Percentiles rank a stretch among this genome's conserved stretches.
phyloP scores from a whole-genome alignment of 2,797 vertebrate species.

The Enteromius afrohamiltoni region DNA sequence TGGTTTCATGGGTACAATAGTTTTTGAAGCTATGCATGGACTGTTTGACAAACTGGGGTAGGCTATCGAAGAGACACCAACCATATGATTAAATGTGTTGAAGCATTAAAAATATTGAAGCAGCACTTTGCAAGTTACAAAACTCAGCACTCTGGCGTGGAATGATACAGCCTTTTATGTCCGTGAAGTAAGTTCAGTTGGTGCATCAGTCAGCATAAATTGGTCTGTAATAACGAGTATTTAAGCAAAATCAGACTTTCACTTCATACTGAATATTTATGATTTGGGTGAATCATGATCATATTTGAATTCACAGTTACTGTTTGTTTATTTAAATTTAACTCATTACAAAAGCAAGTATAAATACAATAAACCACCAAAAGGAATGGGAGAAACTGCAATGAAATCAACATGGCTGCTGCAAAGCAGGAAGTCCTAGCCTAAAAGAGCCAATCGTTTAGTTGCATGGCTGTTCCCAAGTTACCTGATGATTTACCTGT shows the following conservation, averaged over 20 bases:
- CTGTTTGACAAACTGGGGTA: conserved; percentile 35
- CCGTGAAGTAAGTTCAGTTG: conserved; percentile 32
- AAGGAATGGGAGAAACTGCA: neutral
- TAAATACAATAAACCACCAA: neutral
- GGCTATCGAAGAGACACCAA: conserved; percentile 35
- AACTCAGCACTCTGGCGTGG: conserved; percentile 48
- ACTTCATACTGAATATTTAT: conserved; percentile 53
- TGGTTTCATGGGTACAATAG: neutral
- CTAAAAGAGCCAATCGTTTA: neutral
- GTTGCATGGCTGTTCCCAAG: neutral
- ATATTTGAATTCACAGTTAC: conserved; percentile 15
- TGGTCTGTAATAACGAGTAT: conserved; percentile 22
- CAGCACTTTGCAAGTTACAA: conserved; percentile 50
- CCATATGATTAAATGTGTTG: conserved; percentile 61
- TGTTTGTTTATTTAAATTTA: neutral
- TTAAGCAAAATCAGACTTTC: conserved; percentile 27
- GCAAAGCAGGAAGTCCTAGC: neutral
- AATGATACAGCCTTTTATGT: conserved; percentile 46
- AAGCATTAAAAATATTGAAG: conserved; percentile 62
- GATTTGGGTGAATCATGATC: conserved; percentile 6
- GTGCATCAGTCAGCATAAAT: conserved; percentile 50
- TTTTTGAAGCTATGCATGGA: conserved; percentile 13
- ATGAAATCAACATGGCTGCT: neutral
- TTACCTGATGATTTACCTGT: neutral
- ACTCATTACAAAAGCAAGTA: neutral